These are phyloP conservation scores for Oscheius sp. DNA, from an alignment of 2,888 invertebrate genomes.

Conservation along the genomic window DNA sequence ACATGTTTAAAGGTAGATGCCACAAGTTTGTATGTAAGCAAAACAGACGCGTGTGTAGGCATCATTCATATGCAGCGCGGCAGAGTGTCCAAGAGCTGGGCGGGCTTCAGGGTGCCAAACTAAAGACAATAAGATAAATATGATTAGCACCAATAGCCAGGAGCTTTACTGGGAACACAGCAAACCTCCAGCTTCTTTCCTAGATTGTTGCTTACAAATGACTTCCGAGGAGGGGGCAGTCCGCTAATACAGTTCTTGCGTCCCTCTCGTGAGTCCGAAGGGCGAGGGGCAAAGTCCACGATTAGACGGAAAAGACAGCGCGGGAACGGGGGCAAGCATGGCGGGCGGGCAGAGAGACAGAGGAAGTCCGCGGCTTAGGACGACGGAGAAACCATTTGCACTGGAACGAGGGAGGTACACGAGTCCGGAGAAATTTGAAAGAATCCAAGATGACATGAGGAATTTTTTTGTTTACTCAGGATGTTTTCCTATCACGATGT, in stretches of 20 bases:
- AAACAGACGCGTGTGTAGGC: no score
- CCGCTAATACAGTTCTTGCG: slow-evolving; percentile 29
- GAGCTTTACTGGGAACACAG: not conserved
- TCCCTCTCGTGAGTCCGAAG: slow-evolving; percentile 29
- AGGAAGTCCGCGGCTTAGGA: slow-evolving; percentile 7
- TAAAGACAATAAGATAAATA: not conserved
- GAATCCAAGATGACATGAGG: no score
- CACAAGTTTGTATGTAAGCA: not conserved
- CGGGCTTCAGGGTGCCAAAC: no score
- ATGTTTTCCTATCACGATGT: no score
- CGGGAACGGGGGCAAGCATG: not conserved
- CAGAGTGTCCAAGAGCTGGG: no score
- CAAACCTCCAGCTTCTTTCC: slow-evolving; percentile 1
- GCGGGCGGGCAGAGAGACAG: slow-evolving; percentile 20
- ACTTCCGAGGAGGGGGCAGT: slow-evolving; percentile 23
- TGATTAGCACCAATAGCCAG: not conserved
- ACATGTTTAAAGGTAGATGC: no score
- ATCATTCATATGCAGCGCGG: no score
- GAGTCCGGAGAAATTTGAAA: no score
- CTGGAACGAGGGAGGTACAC: not conserved
- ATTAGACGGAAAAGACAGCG: slow-evolving; percentile 31
- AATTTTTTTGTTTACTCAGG: no score
- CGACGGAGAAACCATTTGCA: not conserved
- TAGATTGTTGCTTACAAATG: slow-evolving; percentile 2
- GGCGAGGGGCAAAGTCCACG: slow-evolving; percentile 40